Evolutionary conservation across 2,888 invertebrate genomes (phyloP), one percentile per base, ranked within the genome.

Genomic region (Megastigmus dorsalis): DNA sequence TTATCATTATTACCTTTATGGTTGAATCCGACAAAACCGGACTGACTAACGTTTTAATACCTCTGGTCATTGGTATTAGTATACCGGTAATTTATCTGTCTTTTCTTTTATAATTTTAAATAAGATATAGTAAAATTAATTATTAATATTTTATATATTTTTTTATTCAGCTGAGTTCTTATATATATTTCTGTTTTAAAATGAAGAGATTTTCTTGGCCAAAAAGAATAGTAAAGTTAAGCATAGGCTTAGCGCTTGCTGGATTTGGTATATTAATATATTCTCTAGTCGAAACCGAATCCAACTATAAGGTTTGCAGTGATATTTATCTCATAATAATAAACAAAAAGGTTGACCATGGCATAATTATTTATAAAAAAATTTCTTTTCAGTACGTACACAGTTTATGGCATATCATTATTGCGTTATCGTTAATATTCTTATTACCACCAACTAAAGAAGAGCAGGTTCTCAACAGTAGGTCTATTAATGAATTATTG

Each of bases 321-420:
- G 28, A 2, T 5, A 43, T 18, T 62, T 43, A 23, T 30, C n/a
- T n/a, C n/a, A n/a, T 66, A 23, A 43, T 7, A 6, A 45, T 33
- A 55, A 20, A 50, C n/a, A 23, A 36, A 62, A 20, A 30, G n/a
- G 7, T 15, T 2, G 7, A 2, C 38, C 18, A 23, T 45, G 15
- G 7, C 1, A 18, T n/a, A 9, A 20, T 54, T 33, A 10, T 18
- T 5, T 23, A 48, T 43, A 9, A 30, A 60, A 28, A 45, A 5
- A 18, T 54, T 66, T 9, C 4, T 45, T 54, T 55, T 45, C 88
- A 90, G 87, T 91, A 90, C 79, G 89, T 90, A 18, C 92, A 92
- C 84, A 91, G 91, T 82, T 88, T 88, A 20, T 92, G 92, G 92
- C 91, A 92, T 80, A 89, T 90, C 45, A 88, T 90, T 57, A 91